Percentiles rank a stretch among this genome's conserved stretches.
Evolutionary conservation across 2,113 vertebrate species (phyloP).

Genomic region (Calyptomena viridis): DNA sequence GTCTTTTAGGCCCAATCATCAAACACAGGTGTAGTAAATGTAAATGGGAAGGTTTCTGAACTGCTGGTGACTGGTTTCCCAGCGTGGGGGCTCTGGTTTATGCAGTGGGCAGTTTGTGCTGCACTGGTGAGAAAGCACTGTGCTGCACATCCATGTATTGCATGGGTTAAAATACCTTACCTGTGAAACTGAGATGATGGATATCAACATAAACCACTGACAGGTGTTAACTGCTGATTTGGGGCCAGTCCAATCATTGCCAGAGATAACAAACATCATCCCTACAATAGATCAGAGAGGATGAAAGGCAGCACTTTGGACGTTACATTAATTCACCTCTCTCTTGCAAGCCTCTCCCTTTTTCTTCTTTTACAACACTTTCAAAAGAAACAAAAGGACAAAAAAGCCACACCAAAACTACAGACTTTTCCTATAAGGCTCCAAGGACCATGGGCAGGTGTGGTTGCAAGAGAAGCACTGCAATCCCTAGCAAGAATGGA

Average conservation of each 20-base stretch:
- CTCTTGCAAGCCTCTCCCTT: not conserved
- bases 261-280: not conserved
- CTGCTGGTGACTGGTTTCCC: not conserved
- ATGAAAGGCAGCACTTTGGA: not conserved
- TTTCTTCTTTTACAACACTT: not conserved
- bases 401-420: not conserved
- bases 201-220: not conserved
- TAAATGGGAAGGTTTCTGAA: not conserved
- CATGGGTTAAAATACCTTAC: not conserved
- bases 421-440: not conserved
- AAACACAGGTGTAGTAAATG: not conserved
- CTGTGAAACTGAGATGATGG: not conserved
- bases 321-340: not conserved
- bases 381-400: not conserved
- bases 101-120: fast-evolving
- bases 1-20: not conserved
- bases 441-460: not conserved
- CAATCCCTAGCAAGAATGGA: not conserved
- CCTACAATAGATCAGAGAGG: not conserved
- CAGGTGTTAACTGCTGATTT: not conserved
- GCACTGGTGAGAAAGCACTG: not conserved
- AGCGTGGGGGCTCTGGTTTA: fast-evolving
- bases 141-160: fast-evolving
- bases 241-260: not conserved
- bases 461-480: not conserved